Base-by-base conservation (phyloP, 2,113 vertebrate genomes). In the Oryzias curvinotus region DNA sequence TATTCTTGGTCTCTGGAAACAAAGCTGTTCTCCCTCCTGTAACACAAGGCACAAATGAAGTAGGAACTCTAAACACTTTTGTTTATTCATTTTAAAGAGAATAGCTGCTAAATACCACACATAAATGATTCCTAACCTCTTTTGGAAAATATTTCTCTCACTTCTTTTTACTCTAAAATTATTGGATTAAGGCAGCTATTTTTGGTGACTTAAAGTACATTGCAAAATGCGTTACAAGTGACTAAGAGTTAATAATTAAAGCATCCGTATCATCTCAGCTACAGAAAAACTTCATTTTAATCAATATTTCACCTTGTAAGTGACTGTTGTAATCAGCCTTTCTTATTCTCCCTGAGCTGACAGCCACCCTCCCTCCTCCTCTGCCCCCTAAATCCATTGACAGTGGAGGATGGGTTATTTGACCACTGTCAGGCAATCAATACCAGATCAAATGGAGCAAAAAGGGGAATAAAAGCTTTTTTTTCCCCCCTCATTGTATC, bases 341-440 rank as follows among this genome's bases (percentile, higher is more conserved):
- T 54, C 43, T 80, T 21, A 45, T 70, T 54, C 43, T 51, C 36
- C 58, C 56, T 44, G 67, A 67, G 61, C 67, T 62, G 51, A 55
- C 71, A 53, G 44, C 42, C 48, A 10, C 10, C 41, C 19, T 16
- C 18, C 58, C 36, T 4, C 4, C 18, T 43, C 15, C 13, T 19
- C 25, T 15, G 16, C 46, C 12, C 50, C 72, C 46, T 56, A 80
- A 68, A 73, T 78, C 62, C 25, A 30, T 64, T 78, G 18, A 16
- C 74, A 78, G 77, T 77, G 81, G 77, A 80, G 75, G 74, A 68
- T 73, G 71, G 82, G 66, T 75, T 88, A 76, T 85, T 82, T 81
- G 78, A 86, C 79, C 84, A 82, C 49, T 71, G 82, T 87, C 69
- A 69, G 58, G 6, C 26, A 61, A 84, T 89, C 84, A 64, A 87